Percentiles rank a stretch among this genome's conserved stretches.
Evolutionary conservation across 2,888 invertebrate genomes (phyloP).

Genomic region (Dynastes hyllus): DNA sequence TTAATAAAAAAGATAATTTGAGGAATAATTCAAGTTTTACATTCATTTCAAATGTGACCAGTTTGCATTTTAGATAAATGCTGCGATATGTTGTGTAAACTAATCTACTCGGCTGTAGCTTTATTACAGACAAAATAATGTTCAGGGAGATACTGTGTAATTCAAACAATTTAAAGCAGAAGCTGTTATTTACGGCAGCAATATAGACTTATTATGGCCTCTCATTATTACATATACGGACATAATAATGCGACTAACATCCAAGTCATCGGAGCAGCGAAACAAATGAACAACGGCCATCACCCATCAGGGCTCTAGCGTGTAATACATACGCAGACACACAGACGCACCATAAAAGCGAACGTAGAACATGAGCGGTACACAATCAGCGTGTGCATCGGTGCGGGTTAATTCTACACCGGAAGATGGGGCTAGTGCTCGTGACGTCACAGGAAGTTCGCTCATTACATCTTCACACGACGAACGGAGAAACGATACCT

Average conservation of each 20-base stretch:
- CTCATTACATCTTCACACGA: conserved; percentile 56
- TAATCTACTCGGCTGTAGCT: no score
- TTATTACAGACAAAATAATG: no score
- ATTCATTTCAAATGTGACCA: no score
- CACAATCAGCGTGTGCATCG: conserved; percentile 62
- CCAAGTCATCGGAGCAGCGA: no score
- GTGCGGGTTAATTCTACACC: conserved; percentile 64
- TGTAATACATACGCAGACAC: conserved; percentile 8
- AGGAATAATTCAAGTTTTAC: no score
- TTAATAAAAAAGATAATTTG: no score
- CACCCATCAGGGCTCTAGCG: neutral
- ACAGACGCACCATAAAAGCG: conserved; percentile 1
- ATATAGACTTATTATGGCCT: neutral
- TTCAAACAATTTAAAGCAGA: neutral
- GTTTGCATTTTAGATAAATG: no score
- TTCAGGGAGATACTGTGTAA: no score
- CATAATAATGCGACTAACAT: neutral
- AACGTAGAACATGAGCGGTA: conserved; percentile 24
- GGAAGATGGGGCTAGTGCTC: conserved; percentile 63
- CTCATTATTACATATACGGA: neutral
- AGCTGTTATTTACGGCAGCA: neutral
- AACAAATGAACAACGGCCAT: conserved; percentile 1
- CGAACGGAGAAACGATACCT: conserved; percentile 51
- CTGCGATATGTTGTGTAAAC: no score
- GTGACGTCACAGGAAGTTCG: conserved; percentile 61